Base-by-base conservation (phyloP, 2,888 invertebrate species). In the Nipponacmea schrenckii region DNA sequence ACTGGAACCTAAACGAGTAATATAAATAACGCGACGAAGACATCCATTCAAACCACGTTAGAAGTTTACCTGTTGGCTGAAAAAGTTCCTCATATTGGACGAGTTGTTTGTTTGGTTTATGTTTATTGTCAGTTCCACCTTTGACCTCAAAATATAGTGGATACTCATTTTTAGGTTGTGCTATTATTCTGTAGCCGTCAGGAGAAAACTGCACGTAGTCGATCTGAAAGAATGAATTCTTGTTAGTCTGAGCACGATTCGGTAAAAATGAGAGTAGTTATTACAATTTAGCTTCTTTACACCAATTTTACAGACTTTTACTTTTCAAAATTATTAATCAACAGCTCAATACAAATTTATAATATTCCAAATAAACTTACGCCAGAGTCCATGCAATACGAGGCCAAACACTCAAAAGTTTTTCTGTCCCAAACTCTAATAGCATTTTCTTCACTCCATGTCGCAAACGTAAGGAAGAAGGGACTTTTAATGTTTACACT, bases 341-440 rank as follows among this genome's bases (percentile, higher is more conserved):
- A 39, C 10, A 39, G 39, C 39, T 39, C 39, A 39, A 39, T 8
- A 8, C 31, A 31, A 31, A 31, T 31, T 39, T 39, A 39, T 39
- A 8, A 8, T 17, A 66, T 8, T 17, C n/a, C 24, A 17, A 12
- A 17, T n/a, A 68, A 62, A 73, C 73, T 67, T 45, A 75, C 75
- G 39, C 63, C 64, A 7, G 62, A 67, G 39, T 75, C 75, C 8
- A 67, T 67, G 17, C 64, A 69, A 67, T 71, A 75, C 15, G 73
- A 69, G 2, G 75, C 62, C 15, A 75, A 46, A 15, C 71, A 66
- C 44, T 71, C 27, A 24, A 71, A 67, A 0, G 65, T 68, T 0
- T 67, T 48, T 62, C 45, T 68, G 27, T 73, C 72, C 67, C 73
- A 69, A 5, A 75, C 39, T 24, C 71, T 67, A 48, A 75, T 69